These are phyloP conservation scores for Thinocorus orbignyianus DNA, from an alignment of 2,113 vertebrate species.

Conservation along the genomic window DNA sequence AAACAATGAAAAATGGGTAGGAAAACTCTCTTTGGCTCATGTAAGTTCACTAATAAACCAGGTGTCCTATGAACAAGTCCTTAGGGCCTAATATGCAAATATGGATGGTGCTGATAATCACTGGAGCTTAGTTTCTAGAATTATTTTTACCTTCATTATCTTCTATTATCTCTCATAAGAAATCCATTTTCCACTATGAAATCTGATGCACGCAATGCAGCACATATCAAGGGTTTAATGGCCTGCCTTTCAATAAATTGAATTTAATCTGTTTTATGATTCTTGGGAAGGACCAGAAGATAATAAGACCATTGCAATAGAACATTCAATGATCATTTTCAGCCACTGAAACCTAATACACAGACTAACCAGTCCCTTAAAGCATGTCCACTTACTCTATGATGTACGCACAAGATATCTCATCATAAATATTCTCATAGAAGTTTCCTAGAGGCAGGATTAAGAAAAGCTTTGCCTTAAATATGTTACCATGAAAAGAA, in stretches of 20 bases:
- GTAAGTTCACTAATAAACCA: slow-evolving; percentile 59
- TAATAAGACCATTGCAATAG: slow-evolving; percentile 47
- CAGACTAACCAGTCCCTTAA: slow-evolving; percentile 39
- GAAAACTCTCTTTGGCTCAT: slow-evolving; percentile 38
- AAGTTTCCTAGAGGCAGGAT: neutral
- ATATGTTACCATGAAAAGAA: neutral
- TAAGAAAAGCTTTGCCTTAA: neutral
- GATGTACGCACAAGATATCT: neutral
- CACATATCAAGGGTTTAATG: slow-evolving; percentile 68
- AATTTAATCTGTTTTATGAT: slow-evolving; percentile 74
- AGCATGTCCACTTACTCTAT: neutral
- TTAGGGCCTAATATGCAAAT: slow-evolving; percentile 67
- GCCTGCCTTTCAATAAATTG: slow-evolving; percentile 69
- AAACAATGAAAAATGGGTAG: slow-evolving; percentile 44
- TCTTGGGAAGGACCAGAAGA: slow-evolving; percentile 46
- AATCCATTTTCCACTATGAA: slow-evolving; percentile 60
- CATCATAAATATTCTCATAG: slow-evolving; percentile 2
- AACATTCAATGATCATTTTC: slow-evolving; percentile 24
- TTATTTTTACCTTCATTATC: slow-evolving; percentile 71
- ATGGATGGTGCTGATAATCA: slow-evolving; percentile 64
- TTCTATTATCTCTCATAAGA: slow-evolving; percentile 59
- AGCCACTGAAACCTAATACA: slow-evolving; percentile 44
- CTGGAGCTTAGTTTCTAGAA: slow-evolving; percentile 62
- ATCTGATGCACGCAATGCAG: slow-evolving; percentile 17
- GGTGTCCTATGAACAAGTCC: slow-evolving; percentile 44